Base-by-base conservation (phyloP, 2,113 vertebrate species). In the Gobiocypris rarus region DNA sequence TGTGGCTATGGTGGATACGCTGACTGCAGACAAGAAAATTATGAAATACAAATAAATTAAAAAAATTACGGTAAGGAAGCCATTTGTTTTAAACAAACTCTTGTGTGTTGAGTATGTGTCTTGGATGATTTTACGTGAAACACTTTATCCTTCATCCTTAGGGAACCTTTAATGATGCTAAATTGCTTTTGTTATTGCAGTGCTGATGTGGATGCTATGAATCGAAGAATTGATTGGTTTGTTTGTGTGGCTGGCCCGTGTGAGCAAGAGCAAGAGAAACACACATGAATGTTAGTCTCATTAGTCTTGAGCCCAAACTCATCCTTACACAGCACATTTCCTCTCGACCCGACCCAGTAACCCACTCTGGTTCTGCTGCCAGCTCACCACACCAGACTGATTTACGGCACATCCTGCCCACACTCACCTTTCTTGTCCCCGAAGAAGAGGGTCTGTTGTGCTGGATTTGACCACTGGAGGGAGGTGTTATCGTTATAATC, bases 391-490 rank as follows among this genome's bases (percentile, higher is more conserved):
- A 81, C 34, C 71, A 50, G 59, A 81, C 54, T 41, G 77, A 65
- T 56, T 84, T 84, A 54, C 24, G n/a, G 48, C 43, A 56, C 43
- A 26, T 80, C 22, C 24, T 54, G 54, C 77, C 69, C 28, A 95
- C 92, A 85, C 94, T 93, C 88, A 99, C 98, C 98, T 96, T 99
- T 99, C 94, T 99, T 99, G 94, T 99, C 97, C 83, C 98, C 98
- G 8, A 99, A 99, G 92, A 97, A 99, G 26, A 99, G 95, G 1
- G 98, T 99, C 93, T 99, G 98, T 94, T 96, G 96, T 95, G 98
- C 97, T 91, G 97, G 97, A 95, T 99, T 99, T 93, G 98, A 99
- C 98, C 97, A 99, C 97, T 99, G 97, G 96, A 99, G 97, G 97
- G 97, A 99, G 92, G 98, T 98, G 96, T 99, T 98, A 97, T 99